Evolutionary conservation across 2,888 invertebrate species (phyloP).

Genomic region (Plagodis dolabraria): DNA sequence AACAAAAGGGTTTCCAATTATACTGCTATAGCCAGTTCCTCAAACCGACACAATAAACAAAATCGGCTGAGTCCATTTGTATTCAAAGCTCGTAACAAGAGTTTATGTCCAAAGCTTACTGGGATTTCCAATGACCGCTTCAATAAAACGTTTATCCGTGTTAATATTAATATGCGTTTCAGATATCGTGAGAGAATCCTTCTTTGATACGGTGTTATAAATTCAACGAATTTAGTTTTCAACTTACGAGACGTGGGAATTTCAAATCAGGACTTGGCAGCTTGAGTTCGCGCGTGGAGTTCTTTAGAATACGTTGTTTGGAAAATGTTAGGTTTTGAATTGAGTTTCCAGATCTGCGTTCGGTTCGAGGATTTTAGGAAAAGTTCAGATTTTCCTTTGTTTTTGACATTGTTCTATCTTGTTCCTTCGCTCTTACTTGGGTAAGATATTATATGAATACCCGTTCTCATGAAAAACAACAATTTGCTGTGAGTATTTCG

Average conservation of each 20-base stretch:
- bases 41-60: background rate
- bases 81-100: conserved; percentile 28
- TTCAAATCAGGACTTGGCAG: conserved; percentile 12
- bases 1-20: too few species aligned
- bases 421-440: too few species aligned
- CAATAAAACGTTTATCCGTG: conserved; percentile 35
- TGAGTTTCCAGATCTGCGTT: too few species aligned
- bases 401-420: too few species aligned
- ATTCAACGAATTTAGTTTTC: conserved; percentile 29
- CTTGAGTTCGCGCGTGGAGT: conserved; percentile 7
- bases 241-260: conserved; percentile 21
- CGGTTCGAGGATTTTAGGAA: too few species aligned
- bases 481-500: too few species aligned
- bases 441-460: too few species aligned
- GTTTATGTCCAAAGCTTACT: conserved; percentile 24
- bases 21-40: background rate
- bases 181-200: conserved; percentile 39
- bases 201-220: conserved; percentile 29
- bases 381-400: too few species aligned
- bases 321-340: background rate
- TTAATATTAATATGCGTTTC: conserved; percentile 40
- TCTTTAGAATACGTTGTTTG: background rate
- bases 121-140: conserved; percentile 34
- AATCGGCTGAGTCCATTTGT: conserved; percentile 20
- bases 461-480: too few species aligned